Percentiles rank a stretch among this genome's conserved stretches.
phyloP scores from a whole-genome alignment of 1,140 invertebrate species.

The Liolophura sinensis region DNA sequence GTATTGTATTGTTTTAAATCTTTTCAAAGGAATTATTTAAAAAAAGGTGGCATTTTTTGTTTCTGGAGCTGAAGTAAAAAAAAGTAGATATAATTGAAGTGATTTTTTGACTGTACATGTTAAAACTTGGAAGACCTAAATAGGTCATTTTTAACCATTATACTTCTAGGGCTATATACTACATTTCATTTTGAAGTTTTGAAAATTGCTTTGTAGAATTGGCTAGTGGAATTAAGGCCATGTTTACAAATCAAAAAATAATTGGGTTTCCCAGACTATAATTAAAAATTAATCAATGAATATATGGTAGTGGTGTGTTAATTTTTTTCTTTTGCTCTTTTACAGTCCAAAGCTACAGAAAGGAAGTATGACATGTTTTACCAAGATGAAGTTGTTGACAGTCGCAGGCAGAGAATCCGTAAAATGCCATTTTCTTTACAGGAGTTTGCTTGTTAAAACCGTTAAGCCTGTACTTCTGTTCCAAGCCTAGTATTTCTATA shows the following conservation, averaged over 20 bases:
- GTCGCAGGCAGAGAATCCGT: slow-evolving; percentile 30
- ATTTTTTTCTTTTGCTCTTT: slow-evolving; percentile 18
- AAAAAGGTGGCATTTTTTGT: background rate
- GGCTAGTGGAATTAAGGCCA: too few species aligned
- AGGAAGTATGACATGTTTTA: slow-evolving; percentile 44
- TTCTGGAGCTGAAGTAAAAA: too few species aligned
- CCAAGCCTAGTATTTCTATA: too few species aligned
- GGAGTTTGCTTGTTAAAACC: too few species aligned
- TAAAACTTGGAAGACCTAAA: background rate
- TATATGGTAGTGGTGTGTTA: background rate
- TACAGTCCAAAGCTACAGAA: slow-evolving; percentile 56
- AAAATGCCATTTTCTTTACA: slow-evolving; percentile 2
- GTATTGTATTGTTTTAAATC: background rate
- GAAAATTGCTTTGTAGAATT: too few species aligned
- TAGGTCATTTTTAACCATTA: too few species aligned
- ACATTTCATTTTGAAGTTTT: background rate
- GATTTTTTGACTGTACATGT: background rate
- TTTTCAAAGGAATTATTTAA: background rate
- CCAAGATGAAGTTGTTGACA: slow-evolving; percentile 26
- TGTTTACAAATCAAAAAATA: too few species aligned
- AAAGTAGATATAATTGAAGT: background rate
- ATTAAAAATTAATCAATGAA: background rate
- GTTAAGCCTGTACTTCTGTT: too few species aligned
- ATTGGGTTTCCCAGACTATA: background rate
- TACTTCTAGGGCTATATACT: background rate